phyloP scores from a whole-genome alignment of 2,797 vertebrate genomes.

The Chiloscyllium punctatum region DNA sequence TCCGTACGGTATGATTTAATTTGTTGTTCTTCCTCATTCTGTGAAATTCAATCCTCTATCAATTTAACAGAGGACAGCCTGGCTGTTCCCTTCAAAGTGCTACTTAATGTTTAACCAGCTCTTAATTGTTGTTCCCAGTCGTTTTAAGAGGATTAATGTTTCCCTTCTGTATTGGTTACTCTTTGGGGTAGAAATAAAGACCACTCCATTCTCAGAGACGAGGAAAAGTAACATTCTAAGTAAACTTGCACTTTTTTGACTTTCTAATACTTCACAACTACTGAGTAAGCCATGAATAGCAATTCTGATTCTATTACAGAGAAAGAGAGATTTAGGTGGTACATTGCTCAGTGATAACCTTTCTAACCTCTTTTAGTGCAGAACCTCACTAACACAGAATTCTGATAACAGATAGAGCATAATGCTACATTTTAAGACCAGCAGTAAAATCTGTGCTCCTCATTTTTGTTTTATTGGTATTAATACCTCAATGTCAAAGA shows the following conservation, averaged over 20 bases:
- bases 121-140: background rate
- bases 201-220: background rate
- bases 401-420: background rate
- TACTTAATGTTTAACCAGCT: conserved; percentile 10
- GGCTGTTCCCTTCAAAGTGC: background rate
- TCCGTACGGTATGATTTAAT: background rate
- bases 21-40: background rate
- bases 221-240: background rate
- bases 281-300: background rate
- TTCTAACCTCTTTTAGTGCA: background rate
- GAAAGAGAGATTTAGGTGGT: background rate
- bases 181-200: background rate
- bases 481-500: conserved; percentile 18
- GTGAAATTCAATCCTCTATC: background rate
- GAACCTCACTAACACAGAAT: background rate
- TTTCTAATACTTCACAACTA: background rate
- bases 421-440: background rate
- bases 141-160: background rate
- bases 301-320: background rate
- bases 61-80: background rate
- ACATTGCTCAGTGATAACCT: background rate
- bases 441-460: conserved; percentile 5
- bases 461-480: conserved; percentile 9
- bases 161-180: background rate
- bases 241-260: background rate